A percentile compares a stretch with the other conserved stretches of the same genome.
phyloP scores from a whole-genome alignment of 2,113 vertebrate genomes.

The Marcusenius ussheri region DNA sequence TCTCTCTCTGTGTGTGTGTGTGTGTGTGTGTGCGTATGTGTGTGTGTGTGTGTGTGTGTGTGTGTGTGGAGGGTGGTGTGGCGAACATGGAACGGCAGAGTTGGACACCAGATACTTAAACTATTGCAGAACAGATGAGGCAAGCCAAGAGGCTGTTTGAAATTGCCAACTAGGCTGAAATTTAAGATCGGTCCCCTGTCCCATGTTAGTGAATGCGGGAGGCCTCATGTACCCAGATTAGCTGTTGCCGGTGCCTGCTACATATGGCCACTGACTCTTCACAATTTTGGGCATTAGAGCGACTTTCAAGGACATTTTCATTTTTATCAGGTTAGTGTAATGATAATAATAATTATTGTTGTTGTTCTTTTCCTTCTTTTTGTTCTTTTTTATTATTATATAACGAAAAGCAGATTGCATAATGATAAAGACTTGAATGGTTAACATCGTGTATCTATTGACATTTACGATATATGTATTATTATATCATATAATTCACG shows the following conservation, averaged over 20 bases:
- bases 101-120: not conserved
- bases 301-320: not conserved
- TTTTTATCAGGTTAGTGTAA: not conserved
- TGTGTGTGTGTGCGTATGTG: not conserved
- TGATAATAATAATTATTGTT: not conserved
- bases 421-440: not conserved
- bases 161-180: constrained; percentile 72
- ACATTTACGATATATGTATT: not conserved
- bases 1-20: not conserved
- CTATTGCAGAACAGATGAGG: constrained; percentile 39
- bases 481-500: not conserved
- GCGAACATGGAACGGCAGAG: not conserved
- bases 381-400: not conserved
- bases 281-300: constrained; percentile 30
- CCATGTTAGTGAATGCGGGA: constrained; percentile 35
- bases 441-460: not conserved
- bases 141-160: constrained; percentile 43
- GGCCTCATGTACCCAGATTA: constrained; percentile 20
- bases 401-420: not conserved
- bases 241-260: constrained; percentile 41
- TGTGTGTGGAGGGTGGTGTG: not conserved
- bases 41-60: not conserved
- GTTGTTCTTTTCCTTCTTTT: not conserved
- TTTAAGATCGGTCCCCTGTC: constrained; percentile 56
- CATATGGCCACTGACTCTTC: constrained; percentile 23